Conservation (phyloP, 1,140 invertebrate species). For the Euura saliciscinereae region DNA sequence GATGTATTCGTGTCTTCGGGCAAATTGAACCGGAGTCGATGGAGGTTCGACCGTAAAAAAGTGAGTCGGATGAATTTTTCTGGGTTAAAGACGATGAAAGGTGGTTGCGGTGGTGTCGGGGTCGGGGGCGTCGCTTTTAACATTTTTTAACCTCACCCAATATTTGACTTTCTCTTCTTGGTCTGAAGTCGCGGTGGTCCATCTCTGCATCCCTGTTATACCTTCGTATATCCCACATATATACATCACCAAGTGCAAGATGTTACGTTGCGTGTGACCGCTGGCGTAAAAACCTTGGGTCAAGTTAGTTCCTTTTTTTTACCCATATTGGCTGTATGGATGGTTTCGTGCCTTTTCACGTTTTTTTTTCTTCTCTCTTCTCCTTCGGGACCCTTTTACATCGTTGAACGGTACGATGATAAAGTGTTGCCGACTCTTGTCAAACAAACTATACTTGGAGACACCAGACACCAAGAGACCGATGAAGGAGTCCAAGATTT, state of each 20-base stretch:
- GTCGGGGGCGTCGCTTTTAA: slow-evolving; percentile 1
- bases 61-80: too few species aligned
- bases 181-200: neutral
- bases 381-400: neutral
- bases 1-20: too few species aligned
- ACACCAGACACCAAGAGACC: neutral
- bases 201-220: neutral
- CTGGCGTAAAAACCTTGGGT: neutral
- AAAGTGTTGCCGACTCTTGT: slow-evolving; percentile 18
- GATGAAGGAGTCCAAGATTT: neutral
- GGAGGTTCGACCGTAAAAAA: too few species aligned
- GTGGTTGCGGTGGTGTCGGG: too few species aligned
- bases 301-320: neutral
- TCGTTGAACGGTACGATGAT: neutral
- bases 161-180: slow-evolving; percentile 8
- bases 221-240: neutral
- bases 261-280: slow-evolving; percentile 3
- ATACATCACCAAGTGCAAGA: neutral
- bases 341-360: too few species aligned
- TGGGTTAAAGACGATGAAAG: too few species aligned
- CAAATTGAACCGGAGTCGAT: too few species aligned
- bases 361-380: neutral
- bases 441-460: slow-evolving; percentile 5
- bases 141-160: slow-evolving; percentile 10
- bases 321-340: too few species aligned